phyloP scores from a whole-genome alignment of 2,888 invertebrate species.

The Orthosia gracilis region DNA sequence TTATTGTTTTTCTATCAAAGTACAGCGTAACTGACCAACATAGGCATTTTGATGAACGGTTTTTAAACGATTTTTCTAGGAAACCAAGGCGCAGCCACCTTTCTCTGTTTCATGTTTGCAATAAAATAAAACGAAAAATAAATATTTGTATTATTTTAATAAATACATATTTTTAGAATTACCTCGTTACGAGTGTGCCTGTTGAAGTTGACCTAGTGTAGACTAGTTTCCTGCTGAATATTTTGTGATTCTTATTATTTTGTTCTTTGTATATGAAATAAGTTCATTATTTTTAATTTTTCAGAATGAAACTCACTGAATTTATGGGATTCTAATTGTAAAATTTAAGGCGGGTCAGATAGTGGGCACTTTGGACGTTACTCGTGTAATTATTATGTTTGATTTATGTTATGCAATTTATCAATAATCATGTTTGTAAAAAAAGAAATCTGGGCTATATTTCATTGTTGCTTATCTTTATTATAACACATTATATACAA shows the following conservation, averaged over 20 bases:
- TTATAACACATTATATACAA: too few species aligned
- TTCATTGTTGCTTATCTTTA: too few species aligned
- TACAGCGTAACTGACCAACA: background rate
- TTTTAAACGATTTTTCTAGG: background rate
- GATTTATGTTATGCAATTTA: background rate
- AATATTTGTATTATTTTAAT: conserved; percentile 40
- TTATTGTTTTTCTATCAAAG: background rate
- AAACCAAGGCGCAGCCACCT: background rate
- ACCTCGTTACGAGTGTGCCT: background rate
- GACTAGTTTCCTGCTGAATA: background rate
- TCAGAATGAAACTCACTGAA: background rate
- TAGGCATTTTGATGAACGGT: background rate
- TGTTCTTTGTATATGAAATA: conserved; percentile 42
- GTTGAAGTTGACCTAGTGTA: conserved; percentile 8
- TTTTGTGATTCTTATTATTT: conserved; percentile 5
- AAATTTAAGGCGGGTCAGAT: background rate
- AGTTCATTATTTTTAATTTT: background rate
- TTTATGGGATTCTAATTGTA: background rate
- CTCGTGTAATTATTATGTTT: background rate
- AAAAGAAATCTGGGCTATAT: too few species aligned
- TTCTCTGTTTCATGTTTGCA: background rate
- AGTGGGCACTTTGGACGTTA: background rate
- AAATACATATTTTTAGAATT: background rate
- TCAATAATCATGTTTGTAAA: background rate
- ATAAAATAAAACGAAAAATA: conserved; percentile 8